These are phyloP conservation scores for Agrochola circellaris DNA, from an alignment of 2,888 invertebrate species.

Conservation along the genomic window DNA sequence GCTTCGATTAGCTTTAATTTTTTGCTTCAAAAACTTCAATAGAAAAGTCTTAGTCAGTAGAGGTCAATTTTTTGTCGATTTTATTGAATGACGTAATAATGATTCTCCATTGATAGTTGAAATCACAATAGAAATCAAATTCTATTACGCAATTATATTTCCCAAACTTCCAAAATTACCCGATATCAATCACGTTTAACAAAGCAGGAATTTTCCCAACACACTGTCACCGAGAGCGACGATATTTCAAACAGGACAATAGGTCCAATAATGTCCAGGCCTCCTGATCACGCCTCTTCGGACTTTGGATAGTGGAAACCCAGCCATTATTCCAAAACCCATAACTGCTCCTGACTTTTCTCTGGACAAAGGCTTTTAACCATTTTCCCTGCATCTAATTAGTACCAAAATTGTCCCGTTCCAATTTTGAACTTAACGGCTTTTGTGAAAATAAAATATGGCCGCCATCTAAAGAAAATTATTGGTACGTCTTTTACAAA, in stretches of 20 bases:
- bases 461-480: conserved; percentile 37
- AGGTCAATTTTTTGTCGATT: background rate
- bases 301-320: conserved; percentile 49
- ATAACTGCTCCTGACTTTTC: conserved; percentile 67
- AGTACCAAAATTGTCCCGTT: conserved; percentile 22
- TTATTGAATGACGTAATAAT: background rate
- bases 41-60: background rate
- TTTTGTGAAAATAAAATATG: conserved; percentile 39
- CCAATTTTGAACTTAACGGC: conserved; percentile 37
- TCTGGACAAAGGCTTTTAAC: conserved; percentile 50
- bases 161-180: conserved; percentile 46
- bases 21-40: background rate
- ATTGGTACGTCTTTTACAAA: conserved; percentile 45
- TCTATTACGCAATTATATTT: conserved; percentile 45
- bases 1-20: background rate
- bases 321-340: conserved; percentile 48
- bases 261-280: conserved; percentile 52
- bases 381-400: conserved; percentile 51
- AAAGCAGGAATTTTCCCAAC: conserved; percentile 62
- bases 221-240: conserved; percentile 62
- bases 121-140: conserved; percentile 41
- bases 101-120: conserved; percentile 9
- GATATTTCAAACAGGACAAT: conserved; percentile 67
- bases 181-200: conserved; percentile 61
- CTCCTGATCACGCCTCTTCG: conserved; percentile 61